Evolutionary conservation across 2,888 invertebrate species (phyloP).

Genomic region (Ernsta delagoae): DNA sequence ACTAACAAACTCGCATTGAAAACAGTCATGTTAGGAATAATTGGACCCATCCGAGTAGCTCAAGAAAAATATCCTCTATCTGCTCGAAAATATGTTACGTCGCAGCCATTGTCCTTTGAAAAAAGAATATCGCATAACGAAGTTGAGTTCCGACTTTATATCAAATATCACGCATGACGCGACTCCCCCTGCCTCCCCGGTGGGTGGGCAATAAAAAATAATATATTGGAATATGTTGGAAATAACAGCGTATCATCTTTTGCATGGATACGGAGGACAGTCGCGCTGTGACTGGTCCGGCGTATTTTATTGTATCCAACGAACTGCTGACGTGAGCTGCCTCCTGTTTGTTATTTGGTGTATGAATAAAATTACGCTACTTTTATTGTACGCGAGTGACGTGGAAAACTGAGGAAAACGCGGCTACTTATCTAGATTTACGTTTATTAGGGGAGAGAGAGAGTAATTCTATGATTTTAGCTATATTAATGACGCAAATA

Average conservation of each 20-base stretch:
- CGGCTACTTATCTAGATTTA: conserved; percentile 29
- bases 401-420: conserved; percentile 28
- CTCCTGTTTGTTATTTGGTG: conserved; percentile 68
- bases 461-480: conserved; percentile 1
- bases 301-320: conserved; percentile 74
- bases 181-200: conserved; percentile 58
- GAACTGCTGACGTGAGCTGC: conserved; percentile 73
- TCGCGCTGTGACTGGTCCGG: conserved; percentile 78
- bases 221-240: conserved; percentile 86
- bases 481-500: background rate
- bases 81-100: conserved; percentile 77
- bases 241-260: conserved; percentile 84
- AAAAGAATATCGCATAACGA: conserved; percentile 84
- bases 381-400: conserved; percentile 34
- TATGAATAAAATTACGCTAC: conserved; percentile 69
- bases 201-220: conserved; percentile 84
- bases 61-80: conserved; percentile 76
- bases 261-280: conserved; percentile 74
- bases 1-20: conserved; percentile 70
- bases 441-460: conserved; percentile 21
- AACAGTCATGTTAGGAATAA: conserved; percentile 77
- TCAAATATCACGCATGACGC: conserved; percentile 85
- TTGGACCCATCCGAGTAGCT: conserved; percentile 73
- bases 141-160: conserved; percentile 84
- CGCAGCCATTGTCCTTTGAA: conserved; percentile 83